A percentile compares a stretch with the other conserved stretches of the same genome.
These are phyloP conservation scores for Gambusia holbrooki DNA, from an alignment of 2,113 vertebrate species.

Conservation along the genomic window DNA sequence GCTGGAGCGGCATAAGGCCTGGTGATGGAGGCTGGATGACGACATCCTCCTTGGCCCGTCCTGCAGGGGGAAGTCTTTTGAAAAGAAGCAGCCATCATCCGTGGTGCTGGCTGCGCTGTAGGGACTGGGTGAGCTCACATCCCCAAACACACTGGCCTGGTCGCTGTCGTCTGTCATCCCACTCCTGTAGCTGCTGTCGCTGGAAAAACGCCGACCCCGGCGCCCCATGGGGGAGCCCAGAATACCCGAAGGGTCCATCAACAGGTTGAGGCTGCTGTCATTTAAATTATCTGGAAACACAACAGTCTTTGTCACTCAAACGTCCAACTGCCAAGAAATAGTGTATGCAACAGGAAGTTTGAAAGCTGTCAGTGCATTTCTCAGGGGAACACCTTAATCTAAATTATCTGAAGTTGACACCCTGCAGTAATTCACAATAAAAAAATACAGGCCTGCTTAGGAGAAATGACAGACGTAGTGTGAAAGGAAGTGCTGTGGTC, in stretches of 20 bases:
- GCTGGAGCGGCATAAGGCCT: constrained; percentile 69
- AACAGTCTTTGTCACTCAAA: constrained; percentile 4
- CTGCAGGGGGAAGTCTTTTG: constrained; percentile 49
- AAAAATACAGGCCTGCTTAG: background rate
- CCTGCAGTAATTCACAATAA: constrained; percentile 1
- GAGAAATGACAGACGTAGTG: constrained; percentile 4
- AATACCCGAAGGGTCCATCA: constrained; percentile 66
- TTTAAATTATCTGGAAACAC: constrained; percentile 78
- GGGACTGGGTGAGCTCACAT: constrained; percentile 71
- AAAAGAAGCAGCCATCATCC: constrained; percentile 83
- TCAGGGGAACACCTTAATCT: constrained; percentile 48
- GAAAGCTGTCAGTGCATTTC: constrained; percentile 19
- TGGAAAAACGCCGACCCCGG: constrained; percentile 82
- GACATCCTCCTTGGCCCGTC: constrained; percentile 23
- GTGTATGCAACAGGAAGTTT: constrained; percentile 33
- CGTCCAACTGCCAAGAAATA: constrained; percentile 13
- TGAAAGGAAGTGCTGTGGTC: constrained; percentile 69
- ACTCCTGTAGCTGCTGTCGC: constrained; percentile 90
- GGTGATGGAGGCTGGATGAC: constrained; percentile 75
- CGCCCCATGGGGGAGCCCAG: constrained; percentile 10
- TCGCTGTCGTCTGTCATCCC: constrained; percentile 86
- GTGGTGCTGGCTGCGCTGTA: constrained; percentile 79
- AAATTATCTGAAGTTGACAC: constrained; percentile 12
- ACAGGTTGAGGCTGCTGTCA: constrained; percentile 53
- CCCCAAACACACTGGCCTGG: constrained; percentile 81